phyloP scores from a whole-genome alignment of 2,797 vertebrate species.

The Sorex maritimensis region DNA sequence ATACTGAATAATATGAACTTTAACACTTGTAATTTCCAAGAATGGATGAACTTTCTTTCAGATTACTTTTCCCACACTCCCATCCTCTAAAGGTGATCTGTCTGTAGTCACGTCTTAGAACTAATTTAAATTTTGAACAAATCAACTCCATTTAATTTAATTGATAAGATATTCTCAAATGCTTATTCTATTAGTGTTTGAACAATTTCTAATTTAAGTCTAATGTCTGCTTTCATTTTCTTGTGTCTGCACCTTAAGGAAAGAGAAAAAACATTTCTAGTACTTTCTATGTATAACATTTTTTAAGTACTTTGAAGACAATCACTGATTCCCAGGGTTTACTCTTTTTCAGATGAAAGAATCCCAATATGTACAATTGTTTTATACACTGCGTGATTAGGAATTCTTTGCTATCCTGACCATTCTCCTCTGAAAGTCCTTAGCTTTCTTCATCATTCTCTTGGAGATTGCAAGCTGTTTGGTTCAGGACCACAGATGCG shows the following conservation, averaged over 20 bases:
- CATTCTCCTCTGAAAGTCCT: constrained; percentile 35
- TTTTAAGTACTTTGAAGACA: constrained; percentile 29
- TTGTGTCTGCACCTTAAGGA: not conserved
- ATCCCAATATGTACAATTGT: not conserved
- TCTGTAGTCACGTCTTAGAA: not conserved
- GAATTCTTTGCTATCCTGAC: not conserved
- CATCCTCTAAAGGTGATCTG: not conserved
- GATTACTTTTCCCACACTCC: not conserved
- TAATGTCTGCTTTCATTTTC: not conserved
- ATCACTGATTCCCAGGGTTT: not conserved
- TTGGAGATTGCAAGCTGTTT: constrained; percentile 37
- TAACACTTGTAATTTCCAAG: not conserved
- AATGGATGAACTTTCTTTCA: not conserved
- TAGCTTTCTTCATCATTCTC: constrained; percentile 61
- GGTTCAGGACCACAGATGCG: constrained; percentile 27
- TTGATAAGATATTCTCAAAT: not conserved
- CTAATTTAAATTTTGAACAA: not conserved
- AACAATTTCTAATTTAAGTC: constrained; percentile 43
- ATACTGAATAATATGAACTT: not conserved
- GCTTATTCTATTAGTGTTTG: constrained; percentile 4
- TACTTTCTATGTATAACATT: not conserved
- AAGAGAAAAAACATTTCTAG: not conserved
- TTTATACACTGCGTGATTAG: not conserved
- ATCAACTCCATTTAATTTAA: not conserved
- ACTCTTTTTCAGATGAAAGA: not conserved